Base-by-base conservation (phyloP, 2,113 vertebrate species). In the Recurvirostra avosetta region DNA sequence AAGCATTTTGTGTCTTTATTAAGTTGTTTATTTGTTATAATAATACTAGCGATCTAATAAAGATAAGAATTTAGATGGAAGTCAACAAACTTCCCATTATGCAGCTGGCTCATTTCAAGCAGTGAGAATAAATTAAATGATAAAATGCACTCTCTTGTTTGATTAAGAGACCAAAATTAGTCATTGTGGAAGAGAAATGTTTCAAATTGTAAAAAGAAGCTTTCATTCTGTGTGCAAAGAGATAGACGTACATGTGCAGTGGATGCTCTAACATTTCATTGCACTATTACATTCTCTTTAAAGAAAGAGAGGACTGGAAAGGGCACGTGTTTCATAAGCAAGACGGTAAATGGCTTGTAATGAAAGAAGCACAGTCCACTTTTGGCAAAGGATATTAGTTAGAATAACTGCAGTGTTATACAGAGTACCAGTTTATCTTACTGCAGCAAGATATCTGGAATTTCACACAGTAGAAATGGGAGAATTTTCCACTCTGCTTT, bases 21-120 rank as follows among this genome's bases (percentile, higher is more conserved):
- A 99, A 99, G 98, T 98, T 98, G 97, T 99, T 99, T 98, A 99
- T 99, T 98, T 99, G 96, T 98, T 98, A 96, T 98, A 99, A 99
- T 99, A 98, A 98, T 98, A 98, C 98, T 95, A 95, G 86, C 15
- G 66, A 97, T 97, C 97, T 98, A 96, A 97, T 95, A 96, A 94
- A 98, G 97, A 96, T 97, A 97, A 98, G 97, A 96, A 97, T 98
- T 96, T 88, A 97, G 76, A 97, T 97, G 97, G 93, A 98, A 96
- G 88, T 96, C 95, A 97, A 95, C 97, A 97, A 94, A 98, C 88
- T 97, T 97, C 81, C 82, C 65, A 97, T 93, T 97, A 95, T 97
- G 91, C 94, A 98, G 92, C 97, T 98, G 97, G 95, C 77, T 86
- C 76, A 92, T 98, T 98, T 98, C 84, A 97, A 96, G 91, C 80